Base-by-base conservation (phyloP, 2,113 vertebrate genomes). In the Romanogobio albipinnatus region DNA sequence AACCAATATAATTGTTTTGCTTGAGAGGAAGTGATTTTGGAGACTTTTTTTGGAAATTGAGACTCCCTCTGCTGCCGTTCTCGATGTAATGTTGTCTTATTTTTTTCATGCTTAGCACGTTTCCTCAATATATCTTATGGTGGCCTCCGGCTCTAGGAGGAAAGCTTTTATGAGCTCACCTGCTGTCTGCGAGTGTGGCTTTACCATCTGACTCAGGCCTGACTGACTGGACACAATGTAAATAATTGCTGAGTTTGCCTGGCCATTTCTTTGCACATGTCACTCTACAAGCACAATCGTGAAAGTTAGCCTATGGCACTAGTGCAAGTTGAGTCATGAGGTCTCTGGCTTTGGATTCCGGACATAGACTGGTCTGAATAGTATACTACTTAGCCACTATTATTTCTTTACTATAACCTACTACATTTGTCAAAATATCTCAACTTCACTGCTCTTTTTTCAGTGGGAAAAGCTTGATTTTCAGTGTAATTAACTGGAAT, bases 121-220 rank as follows among this genome's bases (percentile, higher is more conserved):
- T 76, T 0, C 0, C 87, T 90, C 93, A 91, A 93, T 92, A 81
- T 92, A 90, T 85, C 62, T 89, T 87, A 66, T 88, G 81, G 86
- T 81, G 91, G 89, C 91, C 93, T 84, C 73, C 90, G 92, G 92
- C 90, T 82, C 90, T 76, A 49, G 82, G 80, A 83, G 74, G 82
- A 84, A 87, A 75, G 36, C 90, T 90, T 91, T 91, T 92, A 91
- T 90, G 90, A 88, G 53, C 87, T 91, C 93, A 92, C 92, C 91
- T 95, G 89, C 76, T 43, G 91, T 88, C 88, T 88, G 85, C 89
- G 89, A 92, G 93, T 90, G 76, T 92, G 92, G 88, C 88, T 88
- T 7, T 39, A 75, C 89, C 51, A 85, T 88, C 90, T 88, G 92
- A 93, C 91, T 94, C 90, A 91, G 90, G 78, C 86, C 86, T 88